phyloP scores from a whole-genome alignment of 1,140 invertebrate species.

The Drosophila kepulauana region DNA sequence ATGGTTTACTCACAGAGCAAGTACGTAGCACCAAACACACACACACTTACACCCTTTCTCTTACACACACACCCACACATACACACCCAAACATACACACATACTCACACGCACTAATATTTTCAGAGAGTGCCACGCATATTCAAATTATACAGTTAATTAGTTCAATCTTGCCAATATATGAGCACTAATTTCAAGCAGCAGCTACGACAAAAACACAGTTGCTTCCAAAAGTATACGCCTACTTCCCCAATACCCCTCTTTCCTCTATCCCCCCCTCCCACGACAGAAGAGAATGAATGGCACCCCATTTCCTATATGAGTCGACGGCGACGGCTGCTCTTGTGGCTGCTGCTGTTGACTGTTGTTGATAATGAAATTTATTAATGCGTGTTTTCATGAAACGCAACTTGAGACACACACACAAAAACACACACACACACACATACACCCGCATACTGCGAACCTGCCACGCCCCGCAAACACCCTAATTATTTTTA shows the following conservation, averaged over 20 bases:
- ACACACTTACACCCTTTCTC: not conserved
- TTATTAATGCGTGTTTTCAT: slow-evolving; percentile 74
- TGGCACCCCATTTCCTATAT: slow-evolving; percentile 50
- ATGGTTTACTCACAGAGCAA: slow-evolving; percentile 96
- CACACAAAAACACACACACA: slow-evolving; percentile 26
- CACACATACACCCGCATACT: not conserved
- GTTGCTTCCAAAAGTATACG: slow-evolving; percentile 21
- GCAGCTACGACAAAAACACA: slow-evolving; percentile 27
- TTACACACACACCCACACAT: not conserved
- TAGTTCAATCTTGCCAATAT: slow-evolving; percentile 73
- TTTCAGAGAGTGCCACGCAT: slow-evolving; percentile 9
- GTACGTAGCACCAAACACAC: slow-evolving; percentile 86
- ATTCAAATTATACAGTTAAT: slow-evolving; percentile 73
- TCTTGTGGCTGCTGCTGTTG: slow-evolving; percentile 51
- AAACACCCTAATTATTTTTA: slow-evolving; percentile 33
- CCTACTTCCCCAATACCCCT: not conserved
- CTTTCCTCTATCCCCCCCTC: not conserved
- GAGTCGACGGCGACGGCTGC: slow-evolving; percentile 47
- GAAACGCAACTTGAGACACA: slow-evolving; percentile 33
- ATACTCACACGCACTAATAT: not conserved
- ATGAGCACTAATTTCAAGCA: slow-evolving; percentile 60
- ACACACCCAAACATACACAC: not conserved
- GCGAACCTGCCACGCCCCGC: not conserved
- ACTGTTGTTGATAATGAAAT: slow-evolving; percentile 72
- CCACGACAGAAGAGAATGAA: slow-evolving; percentile 36